Conservation (phyloP, 1,140 invertebrate species). For the Polypedilum pembai region DNA sequence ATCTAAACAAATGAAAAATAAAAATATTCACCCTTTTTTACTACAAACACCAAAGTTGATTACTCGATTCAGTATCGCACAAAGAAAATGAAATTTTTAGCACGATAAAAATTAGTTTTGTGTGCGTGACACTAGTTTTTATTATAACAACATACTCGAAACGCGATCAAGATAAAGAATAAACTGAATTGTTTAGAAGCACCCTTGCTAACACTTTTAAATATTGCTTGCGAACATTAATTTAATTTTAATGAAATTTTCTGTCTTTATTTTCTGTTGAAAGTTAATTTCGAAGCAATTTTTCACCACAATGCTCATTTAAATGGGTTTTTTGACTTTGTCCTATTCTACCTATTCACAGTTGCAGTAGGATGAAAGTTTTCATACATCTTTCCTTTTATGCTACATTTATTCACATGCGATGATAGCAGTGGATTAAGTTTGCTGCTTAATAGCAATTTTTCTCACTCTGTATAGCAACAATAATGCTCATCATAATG, state of each 20-base stretch:
- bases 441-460: not conserved
- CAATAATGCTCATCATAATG: conserved; percentile 3
- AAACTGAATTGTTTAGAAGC: not conserved
- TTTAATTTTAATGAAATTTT: not conserved
- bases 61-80: too few relatives aligned
- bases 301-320: not conserved
- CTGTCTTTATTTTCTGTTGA: not conserved
- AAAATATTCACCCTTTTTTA: too few relatives aligned
- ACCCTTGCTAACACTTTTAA: not conserved
- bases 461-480: not conserved
- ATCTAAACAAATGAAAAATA: too few relatives aligned
- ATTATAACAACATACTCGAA: conserved; percentile 17
- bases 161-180: not conserved
- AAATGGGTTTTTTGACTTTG: not conserved
- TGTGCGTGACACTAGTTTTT: not conserved
- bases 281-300: not conserved
- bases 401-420: not conserved
- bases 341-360: not conserved
- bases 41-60: too few relatives aligned
- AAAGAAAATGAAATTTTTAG: too few relatives aligned
- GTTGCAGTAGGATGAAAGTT: too few relatives aligned
- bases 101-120: not conserved
- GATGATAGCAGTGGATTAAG: not conserved
- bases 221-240: not conserved
- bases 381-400: not conserved